A percentile compares a stretch with the other conserved stretches of the same genome.
phyloP scores from a whole-genome alignment of 2,113 vertebrate species.

The Scolopax mira region DNA sequence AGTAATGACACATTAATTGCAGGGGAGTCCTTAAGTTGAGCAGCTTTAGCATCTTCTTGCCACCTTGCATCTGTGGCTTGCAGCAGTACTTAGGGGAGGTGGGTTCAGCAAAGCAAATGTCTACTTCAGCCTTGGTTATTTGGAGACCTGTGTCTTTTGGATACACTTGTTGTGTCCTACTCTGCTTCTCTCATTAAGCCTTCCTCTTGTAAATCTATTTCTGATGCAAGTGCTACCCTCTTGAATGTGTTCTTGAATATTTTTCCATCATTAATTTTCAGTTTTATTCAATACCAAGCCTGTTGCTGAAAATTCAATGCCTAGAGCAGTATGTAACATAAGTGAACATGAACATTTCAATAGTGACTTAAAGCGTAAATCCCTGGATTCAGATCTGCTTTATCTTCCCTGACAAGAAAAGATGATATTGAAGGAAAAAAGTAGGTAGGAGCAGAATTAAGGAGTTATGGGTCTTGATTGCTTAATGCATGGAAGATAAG shows the following conservation, averaged over 20 bases:
- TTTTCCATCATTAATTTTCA: not conserved
- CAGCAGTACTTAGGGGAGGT: not conserved
- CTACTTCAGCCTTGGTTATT: not conserved
- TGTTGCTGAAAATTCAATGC: not conserved
- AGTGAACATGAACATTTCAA: not conserved
- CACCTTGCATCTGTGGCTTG: not conserved
- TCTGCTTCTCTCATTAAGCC: not conserved
- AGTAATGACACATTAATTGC: not conserved
- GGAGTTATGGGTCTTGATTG: not conserved
- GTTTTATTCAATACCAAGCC: not conserved
- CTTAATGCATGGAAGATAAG: not conserved
- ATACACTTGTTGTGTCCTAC: not conserved
- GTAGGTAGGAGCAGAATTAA: not conserved
- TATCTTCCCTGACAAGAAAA: not conserved
- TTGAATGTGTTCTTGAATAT: not conserved
- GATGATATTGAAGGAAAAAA: not conserved
- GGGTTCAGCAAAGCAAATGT: not conserved
- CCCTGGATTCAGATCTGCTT: not conserved
- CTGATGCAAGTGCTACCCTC: not conserved
- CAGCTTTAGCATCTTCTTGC: not conserved
- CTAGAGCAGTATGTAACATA: not conserved
- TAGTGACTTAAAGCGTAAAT: not conserved
- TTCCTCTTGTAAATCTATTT: not conserved
- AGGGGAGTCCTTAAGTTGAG: not conserved
- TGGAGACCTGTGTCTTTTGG: not conserved